Evolutionary conservation across 2,113 vertebrate species (phyloP), one percentile per base, ranked within the genome.

Genomic region (Bos javanicus): DNA sequence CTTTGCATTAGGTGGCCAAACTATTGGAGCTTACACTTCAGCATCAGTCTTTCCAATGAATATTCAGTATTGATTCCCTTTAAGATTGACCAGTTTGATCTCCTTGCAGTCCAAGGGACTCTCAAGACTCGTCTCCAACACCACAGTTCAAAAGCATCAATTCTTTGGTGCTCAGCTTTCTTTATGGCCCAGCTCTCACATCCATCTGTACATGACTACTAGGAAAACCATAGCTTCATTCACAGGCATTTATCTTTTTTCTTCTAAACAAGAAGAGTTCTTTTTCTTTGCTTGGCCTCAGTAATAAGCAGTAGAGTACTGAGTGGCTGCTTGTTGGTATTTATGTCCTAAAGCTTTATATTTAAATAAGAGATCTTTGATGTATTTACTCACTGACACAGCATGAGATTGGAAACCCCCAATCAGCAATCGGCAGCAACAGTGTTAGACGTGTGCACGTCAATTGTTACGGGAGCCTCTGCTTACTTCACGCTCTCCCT

Each of bases 351-450:
- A 88, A 60, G 28, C 82, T 84, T 84, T 93, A n/a, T 83, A 39
- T 96, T 91, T 91, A 84, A 84, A 28, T 90, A 88, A 84, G 57
- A 85, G 43, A 33, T 74, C 19, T 71, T 88, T 54, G 19, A 80
- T 48, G 2, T 56, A 23, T 19, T 96, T 90, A n/a, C 11, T 89
- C 59, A 93, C 2, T 54, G 91, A 84, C 7, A 57, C 16, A n/a
- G 43, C 50, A 84, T 54, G 17, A 43, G 74, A 50, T 57, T 94
- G 12, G 54, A 83, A 54, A 26, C 6, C 46, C 36, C 87, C 21
- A 52, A 12, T 57, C 56, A 87, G 56, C 62, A 87, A n/a, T 2
- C n/a, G 50, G 7, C 60, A 93, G 33, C 19, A 87, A 48, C 30
- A 33, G 1, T 50, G 50, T 12, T n/a, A 62, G 6, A 62, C 23